Evolutionary conservation across 2,888 invertebrate genomes (phyloP), one percentile per base, ranked within the genome.

Genomic region (Actias luna): DNA sequence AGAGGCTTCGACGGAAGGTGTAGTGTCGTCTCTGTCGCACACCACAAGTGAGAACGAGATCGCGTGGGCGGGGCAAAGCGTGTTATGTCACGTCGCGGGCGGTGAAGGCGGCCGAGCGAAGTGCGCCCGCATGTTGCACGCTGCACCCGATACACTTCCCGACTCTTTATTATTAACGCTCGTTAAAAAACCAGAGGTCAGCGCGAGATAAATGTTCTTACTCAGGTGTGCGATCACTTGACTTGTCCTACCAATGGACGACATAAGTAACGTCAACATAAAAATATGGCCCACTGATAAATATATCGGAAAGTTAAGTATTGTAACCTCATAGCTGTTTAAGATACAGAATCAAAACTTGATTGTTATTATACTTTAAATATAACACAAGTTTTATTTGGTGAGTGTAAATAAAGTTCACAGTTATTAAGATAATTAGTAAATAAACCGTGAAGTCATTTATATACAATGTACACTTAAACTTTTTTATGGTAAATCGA

Each of bases 1-100:
- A 84, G 81, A 92, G 91, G 91, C 90, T 92, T 90, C 80, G 83
- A 72, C 82, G 89, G 88, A 83, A 85, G 83, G 83, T 79, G 78
- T 82, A 72, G 69, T 66, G 66, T 69, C 69, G 77, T 90, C 90
- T 73, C 85, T 72, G 76, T 91, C 84, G 77, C 85, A 68, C 89
- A 29, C 42, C 64, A 65, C 68, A 67, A 57, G 88, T 68, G 78
- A 66, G 82, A 88, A 86, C 75, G 88, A 88, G 89, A 88, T 79
- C 70, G 82, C 82, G 87, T 84, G 88, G 88, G 89, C 88, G 90
- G 85, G 88, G 90, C 89, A 75, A 81, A 74, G 75, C 75, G 74
- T 83, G 87, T 87, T 85, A 84, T 87, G 88, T 88, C 86, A 87
- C 82, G 82, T 78, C 77, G 83, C 83, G 79, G 80, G 79, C 79